Evolutionary conservation across 2,797 vertebrate genomes (phyloP).

Genomic region (Chiloscyllium punctatum): DNA sequence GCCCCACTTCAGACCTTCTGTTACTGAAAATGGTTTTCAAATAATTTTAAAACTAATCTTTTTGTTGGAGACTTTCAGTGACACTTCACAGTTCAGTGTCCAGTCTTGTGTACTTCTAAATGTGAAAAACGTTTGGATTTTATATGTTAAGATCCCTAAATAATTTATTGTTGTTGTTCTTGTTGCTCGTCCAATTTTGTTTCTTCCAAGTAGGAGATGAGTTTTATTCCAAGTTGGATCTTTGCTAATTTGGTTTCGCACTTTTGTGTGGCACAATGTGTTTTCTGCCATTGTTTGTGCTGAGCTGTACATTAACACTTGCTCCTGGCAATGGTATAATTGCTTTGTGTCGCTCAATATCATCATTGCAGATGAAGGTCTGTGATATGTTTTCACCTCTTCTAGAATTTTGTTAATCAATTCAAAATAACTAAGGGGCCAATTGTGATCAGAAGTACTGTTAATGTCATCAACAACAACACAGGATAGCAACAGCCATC

Average conservation of each 20-base stretch:
- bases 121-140: not conserved
- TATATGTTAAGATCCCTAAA: not conserved
- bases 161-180: not conserved
- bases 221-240: conserved; percentile 6
- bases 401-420: not conserved
- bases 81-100: not conserved
- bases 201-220: not conserved
- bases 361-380: not conserved
- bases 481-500: conserved; percentile 3
- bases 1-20: not conserved
- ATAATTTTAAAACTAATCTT: not conserved
- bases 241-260: conserved; percentile 4
- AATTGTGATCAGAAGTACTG: not conserved
- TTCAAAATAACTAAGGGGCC: conserved; percentile 8
- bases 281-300: conserved; percentile 13
- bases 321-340: conserved; percentile 8
- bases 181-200: not conserved
- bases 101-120: not conserved
- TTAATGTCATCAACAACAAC: not conserved
- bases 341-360: conserved; percentile 3
- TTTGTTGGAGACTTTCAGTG: not conserved
- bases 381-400: conserved; percentile 20
- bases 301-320: conserved; percentile 18
- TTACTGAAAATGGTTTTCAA: not conserved
- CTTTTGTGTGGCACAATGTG: conserved; percentile 2